A percentile compares a stretch with the other conserved stretches of the same genome.
These are phyloP conservation scores for Drosophila koepferae DNA, from an alignment of 2,888 invertebrate genomes.

Conservation along the genomic window DNA sequence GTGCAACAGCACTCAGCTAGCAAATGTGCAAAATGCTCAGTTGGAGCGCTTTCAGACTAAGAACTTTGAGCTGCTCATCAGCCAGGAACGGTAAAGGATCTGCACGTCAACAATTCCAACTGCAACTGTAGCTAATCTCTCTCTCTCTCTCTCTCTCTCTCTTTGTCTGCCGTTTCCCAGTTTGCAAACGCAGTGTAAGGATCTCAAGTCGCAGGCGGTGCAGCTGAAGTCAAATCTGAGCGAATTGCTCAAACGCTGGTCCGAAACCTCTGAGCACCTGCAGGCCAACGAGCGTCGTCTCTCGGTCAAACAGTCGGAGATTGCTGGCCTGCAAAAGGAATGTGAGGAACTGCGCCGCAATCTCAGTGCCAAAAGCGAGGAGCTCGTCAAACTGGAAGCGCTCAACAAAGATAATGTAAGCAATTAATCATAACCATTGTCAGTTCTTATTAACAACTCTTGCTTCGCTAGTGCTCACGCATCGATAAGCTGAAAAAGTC, in stretches of 20 bases:
- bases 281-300: conserved; percentile 81
- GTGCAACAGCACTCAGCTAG: conserved; percentile 78
- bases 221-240: conserved; percentile 80
- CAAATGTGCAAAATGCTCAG: conserved; percentile 82
- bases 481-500: conserved; percentile 83
- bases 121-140: not conserved
- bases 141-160: no score
- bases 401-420: conserved; percentile 81
- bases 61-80: conserved; percentile 84
- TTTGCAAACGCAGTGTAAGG: conserved; percentile 82
- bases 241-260: conserved; percentile 80
- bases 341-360: conserved; percentile 73
- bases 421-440: not conserved
- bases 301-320: conserved; percentile 80
- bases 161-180: conserved; percentile 39
- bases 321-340: conserved; percentile 77
- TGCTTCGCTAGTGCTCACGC: conserved; percentile 62
- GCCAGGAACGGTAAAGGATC: conserved; percentile 78
- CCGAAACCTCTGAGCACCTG: conserved; percentile 79
- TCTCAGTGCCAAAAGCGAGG: conserved; percentile 72
- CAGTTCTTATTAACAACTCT: not conserved
- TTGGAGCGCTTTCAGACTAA: conserved; percentile 81
- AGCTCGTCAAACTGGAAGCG: conserved; percentile 72
- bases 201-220: conserved; percentile 80
- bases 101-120: not conserved